Conservation (phyloP, 2,888 invertebrate genomes). For the Xestoiulus laeticollis region DNA sequence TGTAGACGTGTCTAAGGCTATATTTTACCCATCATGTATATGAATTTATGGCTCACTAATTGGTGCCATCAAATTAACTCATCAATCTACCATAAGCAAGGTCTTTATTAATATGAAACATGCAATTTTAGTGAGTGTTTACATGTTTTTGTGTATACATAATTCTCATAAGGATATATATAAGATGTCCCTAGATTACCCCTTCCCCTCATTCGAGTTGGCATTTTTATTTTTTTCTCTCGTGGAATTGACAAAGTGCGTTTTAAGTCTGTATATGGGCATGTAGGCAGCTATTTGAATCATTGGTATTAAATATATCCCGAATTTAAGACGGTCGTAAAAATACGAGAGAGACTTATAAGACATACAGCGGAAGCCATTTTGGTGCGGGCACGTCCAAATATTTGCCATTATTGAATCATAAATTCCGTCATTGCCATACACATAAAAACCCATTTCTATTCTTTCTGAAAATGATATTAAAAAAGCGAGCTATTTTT, state of each 20-base stretch:
- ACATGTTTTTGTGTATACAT: no score
- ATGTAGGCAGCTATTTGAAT: neutral
- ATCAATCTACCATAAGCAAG: no score
- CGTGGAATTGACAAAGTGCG: constrained; percentile 16
- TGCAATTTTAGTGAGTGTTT: no score
- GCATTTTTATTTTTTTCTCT: neutral
- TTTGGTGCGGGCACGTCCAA: neutral
- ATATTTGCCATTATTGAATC: constrained; percentile 21
- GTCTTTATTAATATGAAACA: no score
- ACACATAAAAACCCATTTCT: neutral
- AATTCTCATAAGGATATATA: no score
- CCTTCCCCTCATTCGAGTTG: no score
- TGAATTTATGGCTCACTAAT: no score
- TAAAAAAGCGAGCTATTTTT: neutral
- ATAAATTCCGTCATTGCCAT: constrained; percentile 37
- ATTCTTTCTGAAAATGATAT: constrained; percentile 22
- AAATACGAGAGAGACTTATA: neutral
- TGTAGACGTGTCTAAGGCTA: no score
- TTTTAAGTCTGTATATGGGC: neutral
- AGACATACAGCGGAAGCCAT: constrained; percentile 25
- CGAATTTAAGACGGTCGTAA: constrained; percentile 33
- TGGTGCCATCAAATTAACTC: no score
- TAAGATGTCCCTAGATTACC: no score
- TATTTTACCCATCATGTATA: no score
- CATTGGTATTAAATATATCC: constrained; percentile 29